Evolutionary conservation across 1,140 invertebrate genomes (phyloP), one percentile per base, ranked within the genome.

Genomic region (Coenobita brevimanus): DNA sequence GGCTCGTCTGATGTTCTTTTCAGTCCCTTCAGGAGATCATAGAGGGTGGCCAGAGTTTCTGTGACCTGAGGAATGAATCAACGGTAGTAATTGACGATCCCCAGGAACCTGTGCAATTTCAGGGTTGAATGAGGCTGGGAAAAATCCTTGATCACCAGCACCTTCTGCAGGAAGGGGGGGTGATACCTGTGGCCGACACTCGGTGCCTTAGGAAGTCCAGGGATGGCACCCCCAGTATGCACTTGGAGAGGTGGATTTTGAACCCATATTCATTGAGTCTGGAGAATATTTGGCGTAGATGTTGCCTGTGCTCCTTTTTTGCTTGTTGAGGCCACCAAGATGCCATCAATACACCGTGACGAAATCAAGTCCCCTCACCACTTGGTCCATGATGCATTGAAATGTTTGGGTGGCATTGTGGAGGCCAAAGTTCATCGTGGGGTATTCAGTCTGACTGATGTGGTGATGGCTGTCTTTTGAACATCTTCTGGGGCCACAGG

Each of bases 401-500:
- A 94, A 94, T 24, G 92, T 91, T 21, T 92, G 89, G 21, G 92
- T 91, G 33, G 92, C 91, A 90, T 93, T 93, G 27, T 78, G 84
- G 30, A 94, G 87, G 46, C 94, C 93, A 89, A 94, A 94, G 27
- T 91, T 92, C 91, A 94, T 92, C 17, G 84, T 57, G 0, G 82
- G n/a, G 80, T 90, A 93, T 82, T 93, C 92, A 93, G 86, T 1
- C 92, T 92, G 69, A 90, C 92, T 21, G 91, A 89, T 1, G 64
- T 90, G 50, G 71, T 92, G 60, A 85, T 76, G 50, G 80, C 89
- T 60, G 81, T 91, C 90, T 90, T 92, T 71, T 17, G 91, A 88
- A 89, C 81, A 90, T 88, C 73, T 81, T 82, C 60, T 80, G 64
- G 33, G 38, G 67, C 64, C 79, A 91, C 57, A 0, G 91, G 86